Percentiles rank a stretch among this genome's conserved stretches.
These are phyloP conservation scores for Chelon auratus DNA, from an alignment of 2,797 vertebrate genomes.

Conservation along the genomic window DNA sequence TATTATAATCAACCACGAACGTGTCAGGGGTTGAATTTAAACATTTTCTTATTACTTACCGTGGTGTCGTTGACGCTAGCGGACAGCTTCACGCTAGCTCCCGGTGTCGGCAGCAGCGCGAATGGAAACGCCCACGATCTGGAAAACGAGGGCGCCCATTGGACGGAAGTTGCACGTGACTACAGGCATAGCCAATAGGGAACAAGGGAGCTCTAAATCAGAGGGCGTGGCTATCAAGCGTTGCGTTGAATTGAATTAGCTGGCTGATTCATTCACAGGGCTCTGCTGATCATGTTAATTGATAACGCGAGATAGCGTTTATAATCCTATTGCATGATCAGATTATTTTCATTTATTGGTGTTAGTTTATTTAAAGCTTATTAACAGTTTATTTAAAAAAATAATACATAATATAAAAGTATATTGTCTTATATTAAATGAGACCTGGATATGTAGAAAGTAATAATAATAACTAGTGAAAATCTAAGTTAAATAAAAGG, in stretches of 20 bases:
- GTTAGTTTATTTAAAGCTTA: too few relatives aligned
- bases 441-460: not conserved
- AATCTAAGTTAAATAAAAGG: too few relatives aligned
- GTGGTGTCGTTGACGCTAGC: constrained; percentile 7
- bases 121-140: constrained; percentile 53
- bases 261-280: constrained; percentile 1
- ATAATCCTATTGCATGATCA: too few relatives aligned
- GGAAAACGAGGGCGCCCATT: constrained; percentile 26
- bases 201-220: accelerated
- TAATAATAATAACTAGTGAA: not conserved
- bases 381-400: too few relatives aligned
- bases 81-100: constrained; percentile 36
- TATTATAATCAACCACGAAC: accelerated
- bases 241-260: not conserved
- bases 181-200: constrained; percentile 27
- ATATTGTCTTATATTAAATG: not conserved
- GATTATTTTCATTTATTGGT: not conserved
- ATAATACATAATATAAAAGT: not conserved
- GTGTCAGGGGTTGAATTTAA: accelerated
- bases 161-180: constrained; percentile 22
- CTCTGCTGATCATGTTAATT: not conserved
- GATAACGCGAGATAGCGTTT: not conserved
- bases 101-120: constrained; percentile 21
- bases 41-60: constrained; percentile 37
- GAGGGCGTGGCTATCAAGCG: not conserved